Base-by-base conservation (phyloP, 1,140 invertebrate species). In the Drosophila lini region DNA sequence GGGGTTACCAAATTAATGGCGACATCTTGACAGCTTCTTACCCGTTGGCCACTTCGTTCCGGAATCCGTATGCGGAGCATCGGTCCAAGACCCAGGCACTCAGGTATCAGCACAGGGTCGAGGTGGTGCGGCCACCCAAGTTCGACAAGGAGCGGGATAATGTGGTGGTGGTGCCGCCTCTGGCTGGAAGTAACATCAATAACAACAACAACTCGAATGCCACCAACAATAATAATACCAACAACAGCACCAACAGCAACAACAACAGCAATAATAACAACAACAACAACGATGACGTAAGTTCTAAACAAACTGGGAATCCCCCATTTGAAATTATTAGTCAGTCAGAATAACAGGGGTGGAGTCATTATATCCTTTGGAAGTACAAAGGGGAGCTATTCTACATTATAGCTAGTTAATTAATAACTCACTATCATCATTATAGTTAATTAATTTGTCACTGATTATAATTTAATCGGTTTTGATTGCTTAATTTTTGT, bases 251-350 rank as follows among this genome's bases (percentile, higher is more conserved):
- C 10, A 75, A 36, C n/a, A 80, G 50, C 52, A 74, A 74, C 28
- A 74, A 55, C 28, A 69, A 78, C 16, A 74, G 55, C 16, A 70
- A 19, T n/a, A 71, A 16, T 19, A 80, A 42, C 41, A 88, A 69
- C 69, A 89, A 89, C 71, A 91, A 91, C 74, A 92, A 93, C 92
- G 93, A 94, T 86, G 94, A 82, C 62, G 78, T 77, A 81, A 81
- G 64, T 53, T 3, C 1, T 15, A 36, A 41, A 7, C 25, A 11
- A 34, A n/a, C 16, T 38, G 50, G 50, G 50, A 53, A 53, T 53
- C 32, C 50, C 40, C 15, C 10, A 34, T 25, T 28, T 36, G 7
- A 15, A 8, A 25, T 5, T 53, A 36, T 53, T 53, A 22, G 11
- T 53, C n/a, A 34, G 8, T 10, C 31, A 34, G 10, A 32, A 16